A percentile compares a stretch with the other conserved stretches of the same genome.
These are phyloP conservation scores for Mystacornis crossleyi DNA, from an alignment of 2,113 vertebrate genomes.

Conservation along the genomic window DNA sequence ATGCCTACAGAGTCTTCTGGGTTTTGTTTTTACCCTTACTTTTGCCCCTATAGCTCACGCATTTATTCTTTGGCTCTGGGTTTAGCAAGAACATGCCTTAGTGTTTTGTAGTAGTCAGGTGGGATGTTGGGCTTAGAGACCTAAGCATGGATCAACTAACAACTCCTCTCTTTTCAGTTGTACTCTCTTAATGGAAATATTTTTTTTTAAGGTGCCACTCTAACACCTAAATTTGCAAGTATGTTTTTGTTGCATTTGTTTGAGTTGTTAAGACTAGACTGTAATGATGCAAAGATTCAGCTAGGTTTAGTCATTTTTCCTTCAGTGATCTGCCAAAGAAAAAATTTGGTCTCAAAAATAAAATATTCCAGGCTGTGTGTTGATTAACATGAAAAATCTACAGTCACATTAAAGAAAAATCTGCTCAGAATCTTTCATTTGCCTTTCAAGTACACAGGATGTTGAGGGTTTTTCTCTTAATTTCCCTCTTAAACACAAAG, in stretches of 20 bases:
- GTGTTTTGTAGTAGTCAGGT: neutral
- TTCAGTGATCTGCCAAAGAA: neutral
- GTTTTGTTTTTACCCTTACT: neutral
- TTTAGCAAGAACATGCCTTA: neutral
- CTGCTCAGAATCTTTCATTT: neutral
- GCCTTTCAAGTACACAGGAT: neutral
- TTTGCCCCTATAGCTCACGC: neutral
- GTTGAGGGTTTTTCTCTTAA: neutral
- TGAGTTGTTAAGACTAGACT: neutral
- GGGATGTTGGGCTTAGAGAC: neutral
- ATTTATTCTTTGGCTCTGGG: neutral
- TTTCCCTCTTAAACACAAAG: neutral
- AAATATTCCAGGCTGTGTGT: neutral
- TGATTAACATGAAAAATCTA: neutral
- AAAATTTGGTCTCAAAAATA: neutral
- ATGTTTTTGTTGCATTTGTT: neutral
- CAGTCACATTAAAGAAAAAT: neutral
- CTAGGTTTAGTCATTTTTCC: neutral
- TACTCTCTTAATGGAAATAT: neutral
- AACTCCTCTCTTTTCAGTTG: neutral
- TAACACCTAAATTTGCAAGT: neutral
- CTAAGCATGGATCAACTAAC: neutral
- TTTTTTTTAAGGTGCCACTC: neutral
- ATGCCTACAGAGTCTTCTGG: neutral
- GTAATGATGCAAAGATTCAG: neutral